These are phyloP conservation scores for Microcebus lehilahytsara DNA, from an alignment of 2,113 vertebrate species.

Conservation along the genomic window DNA sequence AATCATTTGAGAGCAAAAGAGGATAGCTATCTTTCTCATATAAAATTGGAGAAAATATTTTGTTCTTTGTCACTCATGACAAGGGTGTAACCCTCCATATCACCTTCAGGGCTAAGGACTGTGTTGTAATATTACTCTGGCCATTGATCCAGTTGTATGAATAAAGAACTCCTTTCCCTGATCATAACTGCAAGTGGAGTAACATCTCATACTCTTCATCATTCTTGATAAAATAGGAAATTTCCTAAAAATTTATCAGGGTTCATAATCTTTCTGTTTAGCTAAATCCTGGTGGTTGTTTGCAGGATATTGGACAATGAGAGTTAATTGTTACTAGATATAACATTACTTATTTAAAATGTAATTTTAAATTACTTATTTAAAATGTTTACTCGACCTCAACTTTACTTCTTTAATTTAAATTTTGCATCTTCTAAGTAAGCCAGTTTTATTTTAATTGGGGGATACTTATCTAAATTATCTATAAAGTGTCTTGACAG, in stretches of 20 bases:
- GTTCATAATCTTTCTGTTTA: neutral
- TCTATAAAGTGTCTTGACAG: neutral
- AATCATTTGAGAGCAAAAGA: neutral
- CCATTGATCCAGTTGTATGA: neutral
- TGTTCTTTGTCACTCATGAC: neutral
- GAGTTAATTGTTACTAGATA: neutral
- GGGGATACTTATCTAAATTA: neutral
- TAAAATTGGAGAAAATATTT: neutral
- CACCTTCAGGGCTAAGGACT: neutral
- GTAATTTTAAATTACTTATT: neutral
- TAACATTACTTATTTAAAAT: neutral
- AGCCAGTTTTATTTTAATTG: neutral
- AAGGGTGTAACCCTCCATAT: neutral
- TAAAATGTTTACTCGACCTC: neutral
- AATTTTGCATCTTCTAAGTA: neutral
- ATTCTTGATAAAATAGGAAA: neutral
- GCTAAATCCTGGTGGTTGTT: neutral
- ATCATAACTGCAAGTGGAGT: neutral
- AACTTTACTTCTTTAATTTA: neutral
- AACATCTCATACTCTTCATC: neutral
- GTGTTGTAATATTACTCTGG: neutral
- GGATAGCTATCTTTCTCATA: too few relatives aligned
- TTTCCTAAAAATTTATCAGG: neutral
- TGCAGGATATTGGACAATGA: neutral
- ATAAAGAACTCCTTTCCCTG: neutral